These are phyloP conservation scores for Galerucella nymphaeae DNA, from an alignment of 2,888 invertebrate genomes.

Conservation along the genomic window DNA sequence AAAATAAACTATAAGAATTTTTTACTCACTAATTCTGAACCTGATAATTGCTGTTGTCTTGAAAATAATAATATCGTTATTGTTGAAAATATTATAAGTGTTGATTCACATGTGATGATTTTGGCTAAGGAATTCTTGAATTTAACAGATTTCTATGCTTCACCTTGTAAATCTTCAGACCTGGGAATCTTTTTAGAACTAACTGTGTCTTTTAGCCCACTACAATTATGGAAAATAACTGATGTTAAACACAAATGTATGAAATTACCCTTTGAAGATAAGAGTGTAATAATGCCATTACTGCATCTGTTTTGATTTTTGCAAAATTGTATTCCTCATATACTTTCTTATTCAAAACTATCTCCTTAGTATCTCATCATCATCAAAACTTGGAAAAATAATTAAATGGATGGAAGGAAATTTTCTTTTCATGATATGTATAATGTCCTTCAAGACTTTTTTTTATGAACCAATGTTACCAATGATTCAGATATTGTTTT, in stretches of 20 bases:
- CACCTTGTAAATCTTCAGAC: background rate
- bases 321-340: background rate
- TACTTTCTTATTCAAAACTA: background rate
- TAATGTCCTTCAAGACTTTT: too few species aligned
- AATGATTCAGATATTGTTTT: too few species aligned
- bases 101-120: constrained; percentile 1
- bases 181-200: background rate
- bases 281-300: background rate
- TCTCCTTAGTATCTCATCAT: background rate
- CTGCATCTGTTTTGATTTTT: background rate
- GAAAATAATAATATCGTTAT: constrained; percentile 11
- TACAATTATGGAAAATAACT: background rate
- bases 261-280: background rate
- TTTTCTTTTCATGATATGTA: too few species aligned
- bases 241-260: background rate
- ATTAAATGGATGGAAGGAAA: too few species aligned
- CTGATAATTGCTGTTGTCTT: constrained; percentile 16
- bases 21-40: constrained; percentile 11
- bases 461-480: too few species aligned
- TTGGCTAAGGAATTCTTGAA: background rate
- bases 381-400: too few species aligned
- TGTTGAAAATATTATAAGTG: constrained; percentile 20
- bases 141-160: background rate
- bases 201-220: too few species aligned
- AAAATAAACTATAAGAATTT: background rate